These are phyloP conservation scores for Musca domestica DNA, from an alignment of 1,140 invertebrate species.

Conservation along the genomic window DNA sequence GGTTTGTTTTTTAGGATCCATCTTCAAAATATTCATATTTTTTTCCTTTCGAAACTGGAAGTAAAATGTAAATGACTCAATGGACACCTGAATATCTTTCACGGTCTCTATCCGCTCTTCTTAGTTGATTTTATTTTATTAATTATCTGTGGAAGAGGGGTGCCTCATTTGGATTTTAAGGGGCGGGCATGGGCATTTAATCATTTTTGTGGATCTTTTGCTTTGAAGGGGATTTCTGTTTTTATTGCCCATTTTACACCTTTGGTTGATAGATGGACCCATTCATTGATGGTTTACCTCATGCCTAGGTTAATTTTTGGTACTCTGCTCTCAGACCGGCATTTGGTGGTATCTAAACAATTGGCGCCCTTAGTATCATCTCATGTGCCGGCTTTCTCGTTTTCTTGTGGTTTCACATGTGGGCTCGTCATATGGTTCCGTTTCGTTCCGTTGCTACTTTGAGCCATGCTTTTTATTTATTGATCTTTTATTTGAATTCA, in stretches of 20 bases:
- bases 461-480: neutral
- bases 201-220: neutral
- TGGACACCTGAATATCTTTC: constrained; percentile 7
- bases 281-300: too few relatives aligned
- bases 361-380: too few relatives aligned
- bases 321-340: too few relatives aligned
- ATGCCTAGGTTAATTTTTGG: too few relatives aligned
- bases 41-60: neutral
- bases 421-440: neutral
- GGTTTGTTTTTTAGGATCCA: too few relatives aligned
- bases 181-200: neutral
- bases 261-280: neutral
- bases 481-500: constrained; percentile 6
- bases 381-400: neutral
- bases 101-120: neutral
- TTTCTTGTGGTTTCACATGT: neutral
- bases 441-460: neutral
- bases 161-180: too few relatives aligned
- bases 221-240: constrained; percentile 7
- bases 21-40: too few relatives aligned
- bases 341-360: too few relatives aligned
- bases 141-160: neutral
- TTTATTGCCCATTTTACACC: constrained; percentile 5
- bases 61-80: constrained; percentile 12
- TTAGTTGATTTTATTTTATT: constrained; percentile 6